Percentiles rank a stretch among this genome's conserved stretches.
These are phyloP conservation scores for Ispidina lecontei DNA, from an alignment of 2,797 vertebrate genomes.

Conservation along the genomic window DNA sequence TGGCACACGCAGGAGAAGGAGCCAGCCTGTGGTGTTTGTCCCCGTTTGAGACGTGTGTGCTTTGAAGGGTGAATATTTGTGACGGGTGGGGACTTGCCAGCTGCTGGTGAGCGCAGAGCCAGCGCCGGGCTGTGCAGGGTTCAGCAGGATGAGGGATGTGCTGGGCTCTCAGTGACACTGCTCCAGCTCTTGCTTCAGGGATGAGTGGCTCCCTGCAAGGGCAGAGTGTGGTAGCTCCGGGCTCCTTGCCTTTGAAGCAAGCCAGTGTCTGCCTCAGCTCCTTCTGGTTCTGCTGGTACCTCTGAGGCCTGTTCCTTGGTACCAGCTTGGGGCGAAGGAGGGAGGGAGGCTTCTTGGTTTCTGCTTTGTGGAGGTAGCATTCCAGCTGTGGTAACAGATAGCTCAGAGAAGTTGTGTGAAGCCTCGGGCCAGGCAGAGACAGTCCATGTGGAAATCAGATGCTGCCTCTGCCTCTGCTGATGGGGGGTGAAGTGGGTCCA, in stretches of 20 bases:
- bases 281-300: neutral
- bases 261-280: neutral
- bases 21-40: neutral
- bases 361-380: neutral
- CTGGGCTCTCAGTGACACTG: neutral
- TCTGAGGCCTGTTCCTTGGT: neutral
- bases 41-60: neutral
- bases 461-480: neutral
- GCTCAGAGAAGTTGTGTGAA: slow-evolving; percentile 8
- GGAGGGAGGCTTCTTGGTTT: neutral
- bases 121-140: neutral
- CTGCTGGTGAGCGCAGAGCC: neutral
- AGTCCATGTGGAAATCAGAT: neutral
- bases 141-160: neutral
- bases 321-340: too few species aligned
- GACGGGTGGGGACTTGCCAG: neutral
- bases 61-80: neutral
- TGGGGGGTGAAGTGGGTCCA: neutral
- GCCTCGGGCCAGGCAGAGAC: too few species aligned
- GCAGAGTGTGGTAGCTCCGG: neutral
- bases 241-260: neutral
- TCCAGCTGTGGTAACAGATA: neutral
- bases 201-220: neutral
- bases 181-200: neutral
- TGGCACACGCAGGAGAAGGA: neutral